Evolutionary conservation across 2,888 invertebrate genomes (phyloP), one percentile per base, ranked within the genome.

Genomic region (Gerris lacustris): DNA sequence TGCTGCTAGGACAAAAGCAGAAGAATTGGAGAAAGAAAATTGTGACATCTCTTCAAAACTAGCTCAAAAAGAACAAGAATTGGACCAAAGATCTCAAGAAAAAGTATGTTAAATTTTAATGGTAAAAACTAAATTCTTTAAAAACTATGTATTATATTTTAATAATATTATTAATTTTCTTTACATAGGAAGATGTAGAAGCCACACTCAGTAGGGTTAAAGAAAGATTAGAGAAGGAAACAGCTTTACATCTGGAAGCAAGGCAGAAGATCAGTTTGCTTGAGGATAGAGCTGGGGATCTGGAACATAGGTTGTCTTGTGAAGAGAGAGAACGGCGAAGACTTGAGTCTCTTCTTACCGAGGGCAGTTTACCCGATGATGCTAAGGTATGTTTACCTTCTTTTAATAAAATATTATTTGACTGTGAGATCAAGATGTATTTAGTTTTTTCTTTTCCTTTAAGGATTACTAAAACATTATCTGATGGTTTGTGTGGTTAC

Each of bases 321-420:
- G 92, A 92, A 79, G 86, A 92, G 76, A 86, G 88, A 31, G 94
- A 95, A 79, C 83, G 94, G 71, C 86, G 87, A 74, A 87, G 94
- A 72, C 84, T 93, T 73, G 94, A 95, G 80, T 88, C 91, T 77
- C 84, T 94, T 76, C 91, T 94, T 74, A 92, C 89, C 76, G 92
- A 92, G 76, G 95, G 95, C 75, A 93, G 92, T 82, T 87, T 95
- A 78, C 94, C 95, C 6, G 95, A 96, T 79, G 96, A 96, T 80
- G 92, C 94, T 44, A 96, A 95, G 84, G 91, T 82, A 73, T 55
- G 5, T 17, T n/a, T 44, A 17, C 43, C 31, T 31, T 31, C 31
- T 31, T 4, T 31, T 31, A 15, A 43, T 66, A 15, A 18, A 5
- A 15, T 45, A 4, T n/a, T 45, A 6, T 44, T 44, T 66, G 44